These are phyloP conservation scores for Cryptocephalus moraei DNA, from an alignment of 2,888 invertebrate genomes.

Conservation along the genomic window DNA sequence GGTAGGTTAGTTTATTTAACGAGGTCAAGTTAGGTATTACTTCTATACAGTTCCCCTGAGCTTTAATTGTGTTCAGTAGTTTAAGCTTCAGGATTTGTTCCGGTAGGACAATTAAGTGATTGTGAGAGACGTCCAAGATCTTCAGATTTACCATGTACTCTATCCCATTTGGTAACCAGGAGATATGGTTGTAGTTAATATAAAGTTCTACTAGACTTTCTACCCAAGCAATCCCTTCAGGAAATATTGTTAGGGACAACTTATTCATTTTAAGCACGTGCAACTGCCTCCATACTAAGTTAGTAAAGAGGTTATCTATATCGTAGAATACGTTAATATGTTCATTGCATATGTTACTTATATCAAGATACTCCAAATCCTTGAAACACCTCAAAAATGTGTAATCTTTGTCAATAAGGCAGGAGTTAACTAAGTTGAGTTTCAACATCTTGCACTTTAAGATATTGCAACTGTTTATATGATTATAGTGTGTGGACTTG, in stretches of 20 bases:
- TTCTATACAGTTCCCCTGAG: conserved; percentile 16
- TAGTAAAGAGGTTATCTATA: conserved; percentile 17
- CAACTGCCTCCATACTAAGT: conserved; percentile 17
- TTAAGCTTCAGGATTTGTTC: conserved; percentile 10
- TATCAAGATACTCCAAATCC: conserved; percentile 17
- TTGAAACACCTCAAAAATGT: conserved; percentile 17
- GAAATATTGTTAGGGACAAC: conserved; percentile 17
- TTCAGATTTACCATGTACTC: conserved; percentile 20
- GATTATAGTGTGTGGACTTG: conserved; percentile 14
- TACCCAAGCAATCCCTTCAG: conserved; percentile 19
- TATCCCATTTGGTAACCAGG: conserved; percentile 20
- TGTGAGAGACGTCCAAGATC: conserved; percentile 19
- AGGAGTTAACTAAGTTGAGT: conserved; percentile 15
- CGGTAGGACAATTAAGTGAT: conserved; percentile 15
- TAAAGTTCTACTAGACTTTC: conserved; percentile 18
- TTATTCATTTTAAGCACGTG: conserved; percentile 15
- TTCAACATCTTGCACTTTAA: conserved; percentile 13
- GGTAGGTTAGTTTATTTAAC: conserved; percentile 13
- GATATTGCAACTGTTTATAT: conserved; percentile 12
- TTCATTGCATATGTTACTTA: conserved; percentile 16
- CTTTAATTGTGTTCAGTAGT: conserved; percentile 13
- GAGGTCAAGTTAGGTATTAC: conserved; percentile 10
- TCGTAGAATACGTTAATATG: conserved; percentile 15
- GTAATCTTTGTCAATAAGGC: conserved; percentile 16
- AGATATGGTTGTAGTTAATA: conserved; percentile 16